These are phyloP conservation scores for Megaustenia siamemsis DNA, from an alignment of 2,888 invertebrate genomes.

Conservation along the genomic window DNA sequence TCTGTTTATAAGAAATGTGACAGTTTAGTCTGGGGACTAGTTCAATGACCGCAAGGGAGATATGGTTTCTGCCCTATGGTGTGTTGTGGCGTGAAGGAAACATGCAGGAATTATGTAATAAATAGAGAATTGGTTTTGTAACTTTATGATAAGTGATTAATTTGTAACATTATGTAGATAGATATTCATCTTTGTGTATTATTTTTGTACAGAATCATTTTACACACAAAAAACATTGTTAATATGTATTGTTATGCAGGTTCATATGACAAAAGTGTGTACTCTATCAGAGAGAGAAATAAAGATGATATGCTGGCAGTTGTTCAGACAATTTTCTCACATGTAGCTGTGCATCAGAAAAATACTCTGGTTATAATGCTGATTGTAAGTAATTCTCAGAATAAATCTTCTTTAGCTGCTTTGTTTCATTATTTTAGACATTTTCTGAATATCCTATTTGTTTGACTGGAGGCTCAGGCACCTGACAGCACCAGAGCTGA, in stretches of 20 bases:
- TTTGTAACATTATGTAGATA: not conserved
- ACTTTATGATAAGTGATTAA: no score
- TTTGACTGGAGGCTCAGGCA: no score
- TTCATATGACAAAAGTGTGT: constrained; percentile 98
- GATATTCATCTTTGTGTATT: not conserved
- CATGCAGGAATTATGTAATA: no score
- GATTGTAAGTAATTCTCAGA: constrained; percentile 82
- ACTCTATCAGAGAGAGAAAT: constrained; percentile 90
- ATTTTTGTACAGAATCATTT: not conserved
- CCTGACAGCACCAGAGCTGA: no score
- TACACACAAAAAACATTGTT: not conserved
- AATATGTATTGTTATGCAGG: constrained; percentile 81
- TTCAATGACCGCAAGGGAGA: no score
- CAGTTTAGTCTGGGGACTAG: no score
- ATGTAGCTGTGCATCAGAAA: constrained; percentile 86
- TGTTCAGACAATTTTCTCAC: constrained; percentile 93
- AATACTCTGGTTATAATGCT: constrained; percentile 93
- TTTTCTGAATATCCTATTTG: no score
- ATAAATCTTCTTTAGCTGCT: not conserved
- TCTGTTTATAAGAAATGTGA: no score
- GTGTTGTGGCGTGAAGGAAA: no score
- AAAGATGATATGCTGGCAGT: constrained; percentile 93
- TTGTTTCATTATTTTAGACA: no score
- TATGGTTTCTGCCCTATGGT: no score
- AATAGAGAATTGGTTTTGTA: no score